These are phyloP conservation scores for Sebastes matsubarae DNA, from an alignment of 2,797 vertebrate genomes.

Conservation along the genomic window DNA sequence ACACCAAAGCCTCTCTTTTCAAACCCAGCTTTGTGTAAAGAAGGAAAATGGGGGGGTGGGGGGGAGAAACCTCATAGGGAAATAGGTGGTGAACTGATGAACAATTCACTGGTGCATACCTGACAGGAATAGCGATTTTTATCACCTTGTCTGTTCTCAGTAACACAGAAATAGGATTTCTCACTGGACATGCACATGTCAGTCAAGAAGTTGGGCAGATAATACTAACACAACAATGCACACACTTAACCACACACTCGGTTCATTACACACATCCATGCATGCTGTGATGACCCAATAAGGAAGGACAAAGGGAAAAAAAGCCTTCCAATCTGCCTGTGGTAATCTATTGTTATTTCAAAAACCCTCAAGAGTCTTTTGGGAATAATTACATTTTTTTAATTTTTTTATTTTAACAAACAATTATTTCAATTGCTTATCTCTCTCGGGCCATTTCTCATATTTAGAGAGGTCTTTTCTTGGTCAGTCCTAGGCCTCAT, in stretches of 20 bases:
- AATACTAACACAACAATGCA: constrained; percentile 6
- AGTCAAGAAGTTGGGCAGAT: constrained; percentile 71
- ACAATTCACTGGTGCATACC: constrained; percentile 81
- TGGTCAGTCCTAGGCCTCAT: not conserved
- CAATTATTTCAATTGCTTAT: not conserved
- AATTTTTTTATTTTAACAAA: not conserved
- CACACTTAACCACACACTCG: not conserved
- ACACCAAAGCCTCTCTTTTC: constrained; percentile 85
- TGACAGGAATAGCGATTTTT: constrained; percentile 82
- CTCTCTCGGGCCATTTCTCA: not conserved
- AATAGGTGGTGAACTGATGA: constrained; percentile 83
- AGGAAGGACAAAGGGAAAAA: not conserved
- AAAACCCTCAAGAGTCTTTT: not conserved
- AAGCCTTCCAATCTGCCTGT: not conserved
- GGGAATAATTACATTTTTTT: not conserved
- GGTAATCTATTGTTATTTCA: not conserved
- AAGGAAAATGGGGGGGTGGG: constrained; percentile 43
- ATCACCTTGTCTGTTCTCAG: constrained; percentile 69
- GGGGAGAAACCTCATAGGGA: constrained; percentile 75
- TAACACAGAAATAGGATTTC: constrained; percentile 68
- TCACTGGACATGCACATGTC: constrained; percentile 70
- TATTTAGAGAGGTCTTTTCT: not conserved
- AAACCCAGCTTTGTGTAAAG: constrained; percentile 82
- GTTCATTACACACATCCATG: constrained; percentile 12
- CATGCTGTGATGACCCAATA: not conserved